A percentile compares a stretch with the other conserved stretches of the same genome.
Evolutionary conservation across 2,888 invertebrate genomes (phyloP).

Genomic region (Rhingia rostrata): DNA sequence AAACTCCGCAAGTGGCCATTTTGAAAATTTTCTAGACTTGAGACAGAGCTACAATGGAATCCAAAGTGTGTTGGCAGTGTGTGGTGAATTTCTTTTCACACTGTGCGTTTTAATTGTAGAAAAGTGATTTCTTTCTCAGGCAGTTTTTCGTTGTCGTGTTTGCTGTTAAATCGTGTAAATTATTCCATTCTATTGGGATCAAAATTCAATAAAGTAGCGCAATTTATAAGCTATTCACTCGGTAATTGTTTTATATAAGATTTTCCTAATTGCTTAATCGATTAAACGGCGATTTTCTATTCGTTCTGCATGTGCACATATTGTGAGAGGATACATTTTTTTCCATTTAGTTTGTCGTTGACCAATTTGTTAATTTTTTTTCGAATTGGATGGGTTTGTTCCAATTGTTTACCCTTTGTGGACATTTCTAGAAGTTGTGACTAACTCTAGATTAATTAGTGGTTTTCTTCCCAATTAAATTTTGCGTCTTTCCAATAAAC

Average conservation of each 20-base stretch:
- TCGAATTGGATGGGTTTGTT: slow-evolving; percentile 34
- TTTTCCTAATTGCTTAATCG: slow-evolving; percentile 20
- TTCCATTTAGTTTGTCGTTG: slow-evolving; percentile 32
- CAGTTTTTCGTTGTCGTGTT: slow-evolving; percentile 73
- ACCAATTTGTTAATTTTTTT: neutral
- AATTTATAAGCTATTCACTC: slow-evolving; percentile 38
- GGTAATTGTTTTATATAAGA: slow-evolving; percentile 45
- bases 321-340: slow-evolving; percentile 30
- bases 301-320: slow-evolving; percentile 40
- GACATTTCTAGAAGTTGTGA: slow-evolving; percentile 48
- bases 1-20: slow-evolving; percentile 67
- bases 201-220: slow-evolving; percentile 46
- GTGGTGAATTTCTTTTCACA: slow-evolving; percentile 66
- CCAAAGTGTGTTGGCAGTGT: slow-evolving; percentile 55
- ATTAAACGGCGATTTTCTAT: slow-evolving; percentile 32
- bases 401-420: slow-evolving; percentile 43
- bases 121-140: slow-evolving; percentile 67
- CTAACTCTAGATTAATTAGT: slow-evolving; percentile 22
- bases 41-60: slow-evolving; percentile 52
- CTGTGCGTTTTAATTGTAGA: slow-evolving; percentile 67
- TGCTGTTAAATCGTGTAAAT: slow-evolving; percentile 65
- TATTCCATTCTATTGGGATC: slow-evolving; percentile 53
- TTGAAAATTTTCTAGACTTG: slow-evolving; percentile 55
- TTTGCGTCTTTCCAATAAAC: slow-evolving; percentile 23
- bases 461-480: slow-evolving; percentile 17